phyloP scores from a whole-genome alignment of 2,888 invertebrate genomes.

The Tetheella fluctuosa region DNA sequence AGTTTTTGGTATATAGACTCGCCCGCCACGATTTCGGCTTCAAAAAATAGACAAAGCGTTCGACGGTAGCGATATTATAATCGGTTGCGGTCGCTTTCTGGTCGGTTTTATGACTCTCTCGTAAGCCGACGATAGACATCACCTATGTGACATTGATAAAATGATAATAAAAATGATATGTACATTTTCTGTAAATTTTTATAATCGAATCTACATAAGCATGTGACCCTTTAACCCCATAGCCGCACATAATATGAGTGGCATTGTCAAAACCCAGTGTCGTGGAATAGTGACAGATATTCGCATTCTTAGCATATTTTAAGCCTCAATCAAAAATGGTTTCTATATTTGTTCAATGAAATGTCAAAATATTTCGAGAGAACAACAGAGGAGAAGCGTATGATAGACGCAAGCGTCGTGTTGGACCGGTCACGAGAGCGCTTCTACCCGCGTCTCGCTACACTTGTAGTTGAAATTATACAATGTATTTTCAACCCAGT shows the following conservation, averaged over 20 bases:
- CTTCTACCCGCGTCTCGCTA: conserved; percentile 27
- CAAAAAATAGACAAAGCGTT: conserved; percentile 40
- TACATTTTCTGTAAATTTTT: conserved; percentile 48
- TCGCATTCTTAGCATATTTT: conserved; percentile 65
- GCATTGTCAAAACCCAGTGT: conserved; percentile 48
- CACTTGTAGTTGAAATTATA: conserved; percentile 55
- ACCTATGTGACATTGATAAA: conserved; percentile 52
- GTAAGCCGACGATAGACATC: conserved; percentile 47
- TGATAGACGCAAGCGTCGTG: conserved; percentile 64
- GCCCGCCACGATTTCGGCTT: conserved; percentile 37
- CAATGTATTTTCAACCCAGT: conserved; percentile 38
- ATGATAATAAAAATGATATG: conserved; percentile 46
- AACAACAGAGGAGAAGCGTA: conserved; percentile 63
- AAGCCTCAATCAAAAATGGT: conserved; percentile 70
- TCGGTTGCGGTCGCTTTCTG: conserved; percentile 57
- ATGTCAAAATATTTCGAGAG: conserved; percentile 81
- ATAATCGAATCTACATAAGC: conserved; percentile 54
- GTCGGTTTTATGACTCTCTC: conserved; percentile 45
- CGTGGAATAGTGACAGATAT: conserved; percentile 48
- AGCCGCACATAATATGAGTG: conserved; percentile 41
- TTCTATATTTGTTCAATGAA: conserved; percentile 80
- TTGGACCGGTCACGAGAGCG: conserved; percentile 72
- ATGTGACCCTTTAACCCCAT: conserved; percentile 49
- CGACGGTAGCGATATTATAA: conserved; percentile 69
- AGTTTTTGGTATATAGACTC: conserved; percentile 61